A percentile compares a stretch with the other conserved stretches of the same genome.
These are phyloP conservation scores for Danio jaintianensis DNA, from an alignment of 2,797 vertebrate genomes.

Conservation along the genomic window DNA sequence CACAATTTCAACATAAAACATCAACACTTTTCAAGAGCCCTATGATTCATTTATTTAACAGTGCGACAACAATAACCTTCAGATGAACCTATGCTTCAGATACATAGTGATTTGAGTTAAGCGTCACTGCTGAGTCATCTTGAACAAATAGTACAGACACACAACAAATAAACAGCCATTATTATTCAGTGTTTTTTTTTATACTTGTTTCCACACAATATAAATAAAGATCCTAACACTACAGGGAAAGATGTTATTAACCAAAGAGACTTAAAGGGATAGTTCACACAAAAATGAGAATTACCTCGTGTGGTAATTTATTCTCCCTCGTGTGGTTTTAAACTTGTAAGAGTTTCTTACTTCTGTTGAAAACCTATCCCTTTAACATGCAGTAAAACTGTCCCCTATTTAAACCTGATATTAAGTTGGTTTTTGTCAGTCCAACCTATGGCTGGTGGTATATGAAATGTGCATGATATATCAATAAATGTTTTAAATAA, in stretches of 20 bases:
- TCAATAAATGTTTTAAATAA: no score
- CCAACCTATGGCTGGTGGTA: no score
- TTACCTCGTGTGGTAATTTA: no score
- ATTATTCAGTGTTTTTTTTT: neutral
- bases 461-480: no score
- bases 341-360: no score
- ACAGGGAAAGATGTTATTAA: neutral
- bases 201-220: neutral
- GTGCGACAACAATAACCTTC: neutral
- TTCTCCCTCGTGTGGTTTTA: no score
- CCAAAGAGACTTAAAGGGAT: neutral
- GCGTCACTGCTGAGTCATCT: constrained; percentile 34
- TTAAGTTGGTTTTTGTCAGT: no score
- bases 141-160: neutral
- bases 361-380: no score
- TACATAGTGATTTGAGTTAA: neutral
- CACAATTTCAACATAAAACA: neutral
- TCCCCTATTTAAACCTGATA: no score
- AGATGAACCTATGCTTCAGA: neutral
- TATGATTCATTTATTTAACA: constrained; percentile 11
- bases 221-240: neutral
- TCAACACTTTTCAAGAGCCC: neutral
- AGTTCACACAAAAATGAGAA: no score
- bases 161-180: neutral
- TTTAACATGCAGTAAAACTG: no score